A percentile compares a stretch with the other conserved stretches of the same genome.
These are phyloP conservation scores for Phytoseiulus persimilis DNA, from an alignment of 2,888 invertebrate genomes.

Conservation along the genomic window DNA sequence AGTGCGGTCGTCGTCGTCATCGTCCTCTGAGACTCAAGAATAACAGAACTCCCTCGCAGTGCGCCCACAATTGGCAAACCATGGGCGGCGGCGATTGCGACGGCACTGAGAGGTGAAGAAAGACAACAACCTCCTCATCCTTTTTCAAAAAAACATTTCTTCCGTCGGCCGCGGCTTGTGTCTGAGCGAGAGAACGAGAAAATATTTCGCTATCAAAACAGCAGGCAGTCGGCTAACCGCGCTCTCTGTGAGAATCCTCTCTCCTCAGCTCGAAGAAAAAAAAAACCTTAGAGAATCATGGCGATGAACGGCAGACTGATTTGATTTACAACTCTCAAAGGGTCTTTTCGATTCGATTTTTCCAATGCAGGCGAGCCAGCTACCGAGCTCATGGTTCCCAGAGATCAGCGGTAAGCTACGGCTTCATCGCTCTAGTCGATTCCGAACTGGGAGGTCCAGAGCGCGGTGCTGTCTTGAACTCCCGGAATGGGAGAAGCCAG, in stretches of 20 bases:
- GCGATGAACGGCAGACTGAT: not conserved
- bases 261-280: not conserved
- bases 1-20: not conserved
- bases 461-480: too few relatives aligned
- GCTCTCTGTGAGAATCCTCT: not conserved
- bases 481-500: too few relatives aligned
- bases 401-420: not conserved
- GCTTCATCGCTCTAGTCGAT: too few relatives aligned
- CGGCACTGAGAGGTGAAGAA: not conserved
- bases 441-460: too few relatives aligned
- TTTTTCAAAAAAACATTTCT: not conserved
- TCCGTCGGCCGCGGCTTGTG: not conserved
- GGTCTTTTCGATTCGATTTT: slow-evolving; percentile 7
- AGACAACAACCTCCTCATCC: not conserved
- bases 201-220: not conserved
- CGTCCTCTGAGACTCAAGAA: not conserved
- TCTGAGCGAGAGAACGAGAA: not conserved
- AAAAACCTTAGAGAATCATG: not conserved
- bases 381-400: not conserved
- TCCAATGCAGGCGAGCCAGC: not conserved
- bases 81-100: not conserved
- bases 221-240: not conserved
- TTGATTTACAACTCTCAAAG: slow-evolving; percentile 37
- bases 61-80: not conserved
- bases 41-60: not conserved